These are phyloP conservation scores for Arctia plantaginis DNA, from an alignment of 2,888 invertebrate genomes.

Conservation along the genomic window DNA sequence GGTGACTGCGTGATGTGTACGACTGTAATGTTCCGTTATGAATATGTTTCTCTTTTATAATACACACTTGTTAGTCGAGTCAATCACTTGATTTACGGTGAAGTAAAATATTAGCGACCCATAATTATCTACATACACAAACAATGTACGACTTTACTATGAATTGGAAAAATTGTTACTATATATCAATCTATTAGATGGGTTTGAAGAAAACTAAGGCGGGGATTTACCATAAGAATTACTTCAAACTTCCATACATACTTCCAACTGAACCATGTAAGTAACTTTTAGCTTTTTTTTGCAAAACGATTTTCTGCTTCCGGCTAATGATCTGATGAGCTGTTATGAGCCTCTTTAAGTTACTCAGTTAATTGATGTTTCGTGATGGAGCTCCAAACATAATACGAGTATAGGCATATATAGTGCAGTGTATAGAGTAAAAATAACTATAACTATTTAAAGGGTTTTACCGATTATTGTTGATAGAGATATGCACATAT, in stretches of 20 bases:
- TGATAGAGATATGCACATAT: too few species aligned
- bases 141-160: background rate
- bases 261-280: background rate
- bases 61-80: constrained; percentile 1
- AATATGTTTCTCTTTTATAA: constrained; percentile 5
- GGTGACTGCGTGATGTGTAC: background rate
- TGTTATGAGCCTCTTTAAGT: background rate
- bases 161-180: background rate
- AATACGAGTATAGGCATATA: too few species aligned
- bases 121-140: background rate
- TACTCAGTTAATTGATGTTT: background rate
- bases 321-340: background rate
- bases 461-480: too few species aligned
- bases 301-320: background rate
- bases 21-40: background rate
- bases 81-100: background rate
- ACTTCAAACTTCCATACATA: too few species aligned
- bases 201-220: background rate
- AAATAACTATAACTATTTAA: too few species aligned
- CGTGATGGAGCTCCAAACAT: too few species aligned
- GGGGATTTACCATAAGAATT: background rate
- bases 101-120: background rate
- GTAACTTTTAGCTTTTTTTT: background rate
- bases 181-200: background rate
- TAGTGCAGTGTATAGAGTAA: too few species aligned